phyloP scores from a whole-genome alignment of 2,888 invertebrate genomes.

The Leptarthrus brevirostris region DNA sequence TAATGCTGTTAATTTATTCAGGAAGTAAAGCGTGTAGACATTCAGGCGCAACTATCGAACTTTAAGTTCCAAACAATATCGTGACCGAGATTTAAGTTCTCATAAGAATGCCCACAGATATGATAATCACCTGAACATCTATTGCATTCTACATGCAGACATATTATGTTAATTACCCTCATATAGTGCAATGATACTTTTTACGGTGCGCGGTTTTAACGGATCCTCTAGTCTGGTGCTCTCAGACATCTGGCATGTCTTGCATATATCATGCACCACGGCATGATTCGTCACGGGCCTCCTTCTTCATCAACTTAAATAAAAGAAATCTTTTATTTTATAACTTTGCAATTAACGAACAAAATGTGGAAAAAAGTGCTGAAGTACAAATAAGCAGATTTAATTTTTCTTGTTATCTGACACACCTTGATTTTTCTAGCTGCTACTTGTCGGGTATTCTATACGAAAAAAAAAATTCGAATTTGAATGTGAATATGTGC shows the following conservation, averaged over 20 bases:
- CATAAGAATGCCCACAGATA: background rate
- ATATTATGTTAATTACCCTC: conserved; percentile 31
- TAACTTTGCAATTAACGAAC: conserved; percentile 42
- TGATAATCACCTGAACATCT: conserved; percentile 7
- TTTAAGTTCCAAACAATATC: background rate
- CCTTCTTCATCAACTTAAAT: background rate
- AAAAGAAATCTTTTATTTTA: conserved; percentile 19
- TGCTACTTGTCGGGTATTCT: no score
- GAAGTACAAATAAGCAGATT: conserved; percentile 27
- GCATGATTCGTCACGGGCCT: conserved; percentile 4
- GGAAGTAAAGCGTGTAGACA: background rate
- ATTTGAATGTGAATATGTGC: background rate
- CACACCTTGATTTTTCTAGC: background rate
- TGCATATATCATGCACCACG: conserved; percentile 18
- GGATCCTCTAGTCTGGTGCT: conserved; percentile 43
- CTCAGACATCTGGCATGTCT: conserved; percentile 25
- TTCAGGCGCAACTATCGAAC: background rate
- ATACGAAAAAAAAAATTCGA: background rate
- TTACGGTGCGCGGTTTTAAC: conserved; percentile 42
- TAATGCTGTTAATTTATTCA: background rate
- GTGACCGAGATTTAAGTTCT: background rate
- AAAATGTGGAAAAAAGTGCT: conserved; percentile 43
- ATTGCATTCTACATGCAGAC: conserved; percentile 1
- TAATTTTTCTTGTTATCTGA: conserved; percentile 13
- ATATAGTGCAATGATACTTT: conserved; percentile 48